Evolutionary conservation across 2,113 vertebrate species (phyloP).

Genomic region (Scomber japonicus): DNA sequence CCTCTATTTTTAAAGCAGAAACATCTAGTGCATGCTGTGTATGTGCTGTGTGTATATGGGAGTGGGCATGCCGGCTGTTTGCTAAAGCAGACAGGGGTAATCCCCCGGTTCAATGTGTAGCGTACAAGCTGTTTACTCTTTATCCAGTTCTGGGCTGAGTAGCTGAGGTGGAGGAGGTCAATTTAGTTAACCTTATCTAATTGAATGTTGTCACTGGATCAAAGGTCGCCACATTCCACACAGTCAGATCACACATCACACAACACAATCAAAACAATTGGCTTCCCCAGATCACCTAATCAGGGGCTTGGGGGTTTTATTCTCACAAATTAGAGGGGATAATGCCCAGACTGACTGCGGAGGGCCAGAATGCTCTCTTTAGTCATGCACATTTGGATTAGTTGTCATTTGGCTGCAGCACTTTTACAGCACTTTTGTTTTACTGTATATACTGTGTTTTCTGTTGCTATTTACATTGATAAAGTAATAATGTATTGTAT

Average conservation of each 20-base stretch:
- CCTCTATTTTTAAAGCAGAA: constrained; percentile 8
- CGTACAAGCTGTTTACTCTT: constrained; percentile 72
- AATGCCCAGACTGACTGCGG: constrained; percentile 19
- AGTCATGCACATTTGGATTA: constrained; percentile 17
- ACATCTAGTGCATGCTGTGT: neutral
- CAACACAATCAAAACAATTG: constrained; percentile 81
- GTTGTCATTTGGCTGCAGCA: neutral
- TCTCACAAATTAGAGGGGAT: constrained; percentile 67
- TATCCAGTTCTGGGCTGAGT: constrained; percentile 62
- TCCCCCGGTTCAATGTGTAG: constrained; percentile 46
- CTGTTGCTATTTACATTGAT: neutral
- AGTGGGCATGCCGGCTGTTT: constrained; percentile 15
- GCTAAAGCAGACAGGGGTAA: constrained; percentile 49
- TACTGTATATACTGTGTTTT: neutral
- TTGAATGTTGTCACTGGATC: constrained; percentile 84
- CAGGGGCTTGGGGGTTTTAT: constrained; percentile 60
- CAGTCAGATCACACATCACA: constrained; percentile 75
- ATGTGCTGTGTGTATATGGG: neutral
- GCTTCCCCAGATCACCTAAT: constrained; percentile 73
- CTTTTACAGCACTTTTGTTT: neutral
- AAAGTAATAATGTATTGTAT: neutral
- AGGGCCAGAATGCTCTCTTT: constrained; percentile 19
- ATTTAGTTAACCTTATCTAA: constrained; percentile 85
- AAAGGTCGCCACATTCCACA: constrained; percentile 82
- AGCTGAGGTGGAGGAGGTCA: constrained; percentile 74